phyloP scores from a whole-genome alignment of 30 jellyfish, hydroid and myxozoan genomes.

The Sanderia malayensis region DNA sequence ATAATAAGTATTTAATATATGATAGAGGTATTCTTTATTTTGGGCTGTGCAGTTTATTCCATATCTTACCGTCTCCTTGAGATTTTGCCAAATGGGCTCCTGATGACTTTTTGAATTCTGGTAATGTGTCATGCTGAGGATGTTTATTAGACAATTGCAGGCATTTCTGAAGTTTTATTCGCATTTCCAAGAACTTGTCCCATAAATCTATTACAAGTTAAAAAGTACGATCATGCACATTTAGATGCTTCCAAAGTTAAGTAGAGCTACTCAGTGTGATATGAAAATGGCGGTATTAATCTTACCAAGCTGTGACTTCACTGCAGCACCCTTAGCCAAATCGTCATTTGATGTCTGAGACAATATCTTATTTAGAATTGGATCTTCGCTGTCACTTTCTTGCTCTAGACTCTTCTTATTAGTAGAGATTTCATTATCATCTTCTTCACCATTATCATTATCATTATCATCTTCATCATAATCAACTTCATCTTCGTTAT shows the following conservation, averaged over 20 bases:
- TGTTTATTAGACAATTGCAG: constrained; percentile 50
- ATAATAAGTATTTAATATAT: no score
- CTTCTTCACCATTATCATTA: neutral
- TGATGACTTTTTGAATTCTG: constrained; percentile 22
- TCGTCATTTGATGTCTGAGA: neutral
- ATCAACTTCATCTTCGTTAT: neutral
- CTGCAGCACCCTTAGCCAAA: constrained; percentile 2
- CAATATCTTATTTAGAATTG: neutral
- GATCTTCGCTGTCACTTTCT: neutral
- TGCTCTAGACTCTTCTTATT: no score
- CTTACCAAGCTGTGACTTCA: constrained; percentile 1
- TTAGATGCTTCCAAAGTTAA: no score
- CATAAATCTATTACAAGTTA: constrained; percentile 44
- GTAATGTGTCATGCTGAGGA: constrained; percentile 54
- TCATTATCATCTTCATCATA: neutral
- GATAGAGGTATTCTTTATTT: no score
- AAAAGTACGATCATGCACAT: no score
- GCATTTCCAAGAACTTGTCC: constrained; percentile 67
- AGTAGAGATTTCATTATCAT: neutral
- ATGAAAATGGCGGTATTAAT: no score
- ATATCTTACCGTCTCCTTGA: constrained; percentile 40
- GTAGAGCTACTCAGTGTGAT: no score
- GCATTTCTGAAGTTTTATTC: constrained; percentile 74
- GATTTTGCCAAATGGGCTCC: constrained; percentile 10
- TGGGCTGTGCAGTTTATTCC: no score